Evolutionary conservation across 2,113 vertebrate genomes (phyloP).

Genomic region (Hyla sarda): DNA sequence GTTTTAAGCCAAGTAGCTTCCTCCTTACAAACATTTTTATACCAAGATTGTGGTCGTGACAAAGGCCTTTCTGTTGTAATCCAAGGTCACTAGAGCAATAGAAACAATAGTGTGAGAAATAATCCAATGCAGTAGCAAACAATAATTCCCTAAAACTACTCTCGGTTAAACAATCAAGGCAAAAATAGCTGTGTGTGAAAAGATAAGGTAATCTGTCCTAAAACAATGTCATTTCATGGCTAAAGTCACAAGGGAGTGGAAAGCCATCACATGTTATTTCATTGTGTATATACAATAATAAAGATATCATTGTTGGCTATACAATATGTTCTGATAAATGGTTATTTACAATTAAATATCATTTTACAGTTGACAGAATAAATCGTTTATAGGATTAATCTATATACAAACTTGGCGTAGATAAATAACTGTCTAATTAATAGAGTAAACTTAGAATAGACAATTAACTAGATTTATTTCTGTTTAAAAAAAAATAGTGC

Average conservation of each 20-base stretch:
- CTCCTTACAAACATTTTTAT: conserved; percentile 69
- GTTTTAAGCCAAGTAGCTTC: conserved; percentile 68
- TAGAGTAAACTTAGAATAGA: no score
- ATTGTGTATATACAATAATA: no score
- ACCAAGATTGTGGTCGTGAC: conserved; percentile 70
- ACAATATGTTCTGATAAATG: not conserved
- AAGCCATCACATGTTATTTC: not conserved
- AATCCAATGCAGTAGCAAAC: conserved; percentile 38
- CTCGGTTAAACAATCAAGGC: not conserved
- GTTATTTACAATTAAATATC: not conserved
- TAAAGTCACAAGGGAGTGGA: not conserved
- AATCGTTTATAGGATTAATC: no score
- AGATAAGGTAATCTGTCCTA: not conserved
- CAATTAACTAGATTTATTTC: no score
- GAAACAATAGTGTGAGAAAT: conserved; percentile 79
- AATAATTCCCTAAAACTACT: not conserved
- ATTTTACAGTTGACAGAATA: no score
- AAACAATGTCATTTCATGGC: not conserved
- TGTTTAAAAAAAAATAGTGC: no score
- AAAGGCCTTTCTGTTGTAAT: conserved; percentile 73
- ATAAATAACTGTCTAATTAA: no score
- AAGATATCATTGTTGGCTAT: not conserved
- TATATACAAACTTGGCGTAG: no score
- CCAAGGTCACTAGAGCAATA: conserved; percentile 63
- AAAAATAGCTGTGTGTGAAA: not conserved